phyloP scores from a whole-genome alignment of 2,797 vertebrate genomes.

The Hoplostethus mediterraneus region DNA sequence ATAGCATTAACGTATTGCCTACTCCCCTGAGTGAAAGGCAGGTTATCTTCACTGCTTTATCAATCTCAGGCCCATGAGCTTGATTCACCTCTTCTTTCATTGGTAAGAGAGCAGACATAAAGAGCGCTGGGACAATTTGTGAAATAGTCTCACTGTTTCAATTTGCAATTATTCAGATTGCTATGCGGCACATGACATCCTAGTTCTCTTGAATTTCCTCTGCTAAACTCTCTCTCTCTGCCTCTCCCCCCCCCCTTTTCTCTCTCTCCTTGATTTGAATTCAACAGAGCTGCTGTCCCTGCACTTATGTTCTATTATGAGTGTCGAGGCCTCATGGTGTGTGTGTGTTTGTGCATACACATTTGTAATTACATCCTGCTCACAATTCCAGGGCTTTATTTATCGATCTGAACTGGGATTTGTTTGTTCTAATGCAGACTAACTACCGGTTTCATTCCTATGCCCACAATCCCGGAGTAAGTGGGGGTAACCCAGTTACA shows the following conservation, averaged over 20 bases:
- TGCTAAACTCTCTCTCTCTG: background rate
- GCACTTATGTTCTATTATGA: background rate
- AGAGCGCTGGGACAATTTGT: background rate
- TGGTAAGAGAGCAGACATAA: background rate
- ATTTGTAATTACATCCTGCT: slow-evolving; percentile 4
- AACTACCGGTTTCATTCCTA: background rate
- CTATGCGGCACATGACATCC: background rate
- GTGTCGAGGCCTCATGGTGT: background rate
- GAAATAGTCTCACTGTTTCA: too few species aligned
- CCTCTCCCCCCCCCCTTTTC: background rate
- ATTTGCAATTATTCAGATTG: background rate
- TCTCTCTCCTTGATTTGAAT: background rate
- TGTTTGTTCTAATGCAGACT: slow-evolving; percentile 4
- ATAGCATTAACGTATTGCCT: background rate
- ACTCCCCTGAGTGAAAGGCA: slow-evolving; percentile 4
- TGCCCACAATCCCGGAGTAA: background rate
- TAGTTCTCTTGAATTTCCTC: background rate
- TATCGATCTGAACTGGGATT: background rate
- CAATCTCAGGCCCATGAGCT: background rate
- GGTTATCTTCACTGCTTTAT: slow-evolving; percentile 14
- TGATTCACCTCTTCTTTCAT: background rate
- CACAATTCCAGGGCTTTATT: slow-evolving; percentile 4
- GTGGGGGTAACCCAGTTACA: background rate
- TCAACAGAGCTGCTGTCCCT: background rate
- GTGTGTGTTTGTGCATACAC: background rate